Conservation (phyloP, 2,113 vertebrate genomes). For the Misgurnus mizolepis region DNA sequence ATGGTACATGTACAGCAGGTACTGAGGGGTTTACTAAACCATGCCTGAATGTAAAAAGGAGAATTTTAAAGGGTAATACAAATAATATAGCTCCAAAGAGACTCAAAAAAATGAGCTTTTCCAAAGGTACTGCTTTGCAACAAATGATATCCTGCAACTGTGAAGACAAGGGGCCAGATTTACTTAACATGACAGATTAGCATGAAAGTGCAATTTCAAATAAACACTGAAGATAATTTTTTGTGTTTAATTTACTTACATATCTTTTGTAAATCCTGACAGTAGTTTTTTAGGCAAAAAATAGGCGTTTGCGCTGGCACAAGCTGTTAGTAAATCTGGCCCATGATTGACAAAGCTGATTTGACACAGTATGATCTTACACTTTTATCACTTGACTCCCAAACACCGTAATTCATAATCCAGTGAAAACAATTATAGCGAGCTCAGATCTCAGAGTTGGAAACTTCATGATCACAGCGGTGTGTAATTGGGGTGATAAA, state of each 20-base stretch:
- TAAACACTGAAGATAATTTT: too few species aligned
- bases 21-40: background rate
- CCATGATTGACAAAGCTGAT: too few species aligned
- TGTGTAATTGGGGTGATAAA: conserved; percentile 25
- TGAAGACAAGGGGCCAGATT: too few species aligned
- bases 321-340: too few species aligned
- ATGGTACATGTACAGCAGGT: conserved; percentile 59
- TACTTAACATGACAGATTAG: background rate
- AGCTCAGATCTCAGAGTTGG: conserved; percentile 10
- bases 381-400: background rate
- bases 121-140: background rate
- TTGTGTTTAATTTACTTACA: too few species aligned
- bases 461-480: background rate
- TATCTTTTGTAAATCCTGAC: too few species aligned
- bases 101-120: background rate
- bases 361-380: background rate
- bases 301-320: too few species aligned
- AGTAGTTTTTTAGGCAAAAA: too few species aligned
- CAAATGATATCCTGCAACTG: too few species aligned
- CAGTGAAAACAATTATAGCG: background rate
- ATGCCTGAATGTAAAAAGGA: background rate
- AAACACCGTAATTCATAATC: background rate
- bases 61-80: too few species aligned
- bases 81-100: too few species aligned
- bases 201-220: background rate